Evolutionary conservation across 2,797 vertebrate genomes (phyloP).

Genomic region (Pelodytes ibericus): DNA sequence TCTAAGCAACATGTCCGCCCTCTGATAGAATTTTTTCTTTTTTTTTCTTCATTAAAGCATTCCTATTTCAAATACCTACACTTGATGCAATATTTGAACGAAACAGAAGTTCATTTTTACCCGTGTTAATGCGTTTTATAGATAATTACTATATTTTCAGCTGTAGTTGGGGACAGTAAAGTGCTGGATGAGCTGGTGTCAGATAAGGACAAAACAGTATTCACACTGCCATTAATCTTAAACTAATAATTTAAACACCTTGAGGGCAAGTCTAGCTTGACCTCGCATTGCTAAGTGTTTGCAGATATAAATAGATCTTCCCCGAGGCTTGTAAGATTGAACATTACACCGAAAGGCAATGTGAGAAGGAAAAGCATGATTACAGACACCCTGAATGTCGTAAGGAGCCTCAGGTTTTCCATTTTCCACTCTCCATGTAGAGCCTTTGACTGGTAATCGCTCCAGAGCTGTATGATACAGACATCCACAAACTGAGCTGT

Average conservation of each 20-base stretch:
- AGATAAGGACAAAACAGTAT: background rate
- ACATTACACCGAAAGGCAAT: background rate
- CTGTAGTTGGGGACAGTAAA: too few species aligned
- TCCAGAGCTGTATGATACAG: background rate
- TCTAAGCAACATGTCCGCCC: too few species aligned
- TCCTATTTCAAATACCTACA: too few species aligned
- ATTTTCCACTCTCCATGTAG: background rate
- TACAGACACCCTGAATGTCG: background rate
- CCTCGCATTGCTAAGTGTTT: background rate
- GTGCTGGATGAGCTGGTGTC: background rate
- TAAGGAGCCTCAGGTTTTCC: background rate
- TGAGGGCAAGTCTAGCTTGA: background rate
- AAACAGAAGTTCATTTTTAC: too few species aligned
- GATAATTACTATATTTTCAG: too few species aligned
- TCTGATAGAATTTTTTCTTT: too few species aligned
- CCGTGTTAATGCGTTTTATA: too few species aligned
- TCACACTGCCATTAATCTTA: background rate
- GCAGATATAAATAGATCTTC: background rate
- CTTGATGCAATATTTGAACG: too few species aligned
- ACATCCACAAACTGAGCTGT: too few species aligned
- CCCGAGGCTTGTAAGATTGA: too few species aligned
- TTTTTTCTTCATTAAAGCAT: too few species aligned
- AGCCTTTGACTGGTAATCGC: background rate
- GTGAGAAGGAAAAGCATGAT: background rate
- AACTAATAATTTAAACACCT: constrained; percentile 4